These are phyloP conservation scores for Linepithema humile DNA, from an alignment of 1,140 invertebrate genomes.

Conservation along the genomic window DNA sequence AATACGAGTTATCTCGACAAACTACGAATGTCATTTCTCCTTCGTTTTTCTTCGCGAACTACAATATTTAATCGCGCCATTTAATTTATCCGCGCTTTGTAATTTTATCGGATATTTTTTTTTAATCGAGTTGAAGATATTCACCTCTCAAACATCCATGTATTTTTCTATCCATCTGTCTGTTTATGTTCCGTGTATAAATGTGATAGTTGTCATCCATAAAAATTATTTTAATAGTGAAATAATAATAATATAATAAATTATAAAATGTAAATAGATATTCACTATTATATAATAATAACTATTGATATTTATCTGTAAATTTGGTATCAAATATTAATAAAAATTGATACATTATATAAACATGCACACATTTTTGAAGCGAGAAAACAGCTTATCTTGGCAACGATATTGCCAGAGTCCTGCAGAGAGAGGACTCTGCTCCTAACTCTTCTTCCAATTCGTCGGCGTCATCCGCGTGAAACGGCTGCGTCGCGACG, in stretches of 20 bases:
- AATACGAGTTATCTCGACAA: conserved; percentile 46
- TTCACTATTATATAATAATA: neutral
- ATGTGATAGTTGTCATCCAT: neutral
- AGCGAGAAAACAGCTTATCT: conserved; percentile 13
- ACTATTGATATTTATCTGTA: neutral
- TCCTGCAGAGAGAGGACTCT: conserved; percentile 1
- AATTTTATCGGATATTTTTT: neutral
- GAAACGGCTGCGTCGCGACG: conserved; percentile 46
- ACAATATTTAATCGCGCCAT: conserved; percentile 49
- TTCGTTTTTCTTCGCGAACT: conserved; percentile 3
- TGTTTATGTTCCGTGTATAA: neutral
- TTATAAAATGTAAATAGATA: neutral
- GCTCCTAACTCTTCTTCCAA: conserved; percentile 32
- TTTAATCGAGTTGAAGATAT: neutral
- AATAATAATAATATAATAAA: neutral
- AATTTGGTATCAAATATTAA: neutral
- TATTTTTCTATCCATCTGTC: conserved; percentile 1
- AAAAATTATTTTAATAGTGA: neutral
- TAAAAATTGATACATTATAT: neutral
- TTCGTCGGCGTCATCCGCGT: conserved; percentile 37
- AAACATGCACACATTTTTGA: neutral
- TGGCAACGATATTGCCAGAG: conserved; percentile 5
- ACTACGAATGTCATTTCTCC: conserved; percentile 32
- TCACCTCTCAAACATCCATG: neutral
- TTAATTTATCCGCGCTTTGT: conserved; percentile 22